Base-by-base conservation (phyloP, 1,140 invertebrate species). In the Drosophila oshimai region DNA sequence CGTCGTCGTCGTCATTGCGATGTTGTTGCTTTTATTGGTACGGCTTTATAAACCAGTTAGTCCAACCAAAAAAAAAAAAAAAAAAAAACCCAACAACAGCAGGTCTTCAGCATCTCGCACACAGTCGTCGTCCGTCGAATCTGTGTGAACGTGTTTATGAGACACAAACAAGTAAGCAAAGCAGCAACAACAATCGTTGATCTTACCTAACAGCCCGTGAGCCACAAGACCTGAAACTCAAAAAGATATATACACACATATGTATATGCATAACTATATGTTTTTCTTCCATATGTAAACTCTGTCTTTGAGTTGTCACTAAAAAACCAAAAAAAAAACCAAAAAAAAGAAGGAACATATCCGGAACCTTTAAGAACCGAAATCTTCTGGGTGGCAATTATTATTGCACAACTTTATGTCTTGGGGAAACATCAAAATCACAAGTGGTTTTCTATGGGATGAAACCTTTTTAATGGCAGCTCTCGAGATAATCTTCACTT, bases 41-140 rank as follows among this genome's bases (percentile, higher is more conserved):
- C 64, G 58, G 42, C 41, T 65, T 65, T 86, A 86, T 76, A 86
- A 86, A 86, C 80, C 80, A 86, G 80, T 86, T 86, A 86, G 74
- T 76, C 77, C 57, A 36, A 53, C 61, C 51, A 15, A 62, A 58
- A 62, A 55, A 39, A 45, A 18, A 17, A 50, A 12, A 57, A 24
- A 49, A 36, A 47, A 20, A 54, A 6, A 20, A 24, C 51, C 45
- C 55, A 58, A 44, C 41, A 64, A 49, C 61, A 65, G 53, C 68
- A 72, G 68, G 78, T 86, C 80, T 86, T 86, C 81, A 86, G 80
- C 80, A 86, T 87, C 80, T 51, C 49, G 42, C 73, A 58, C 29
- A 69, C 34, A 67, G 34, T 62, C 37, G 34, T 33, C 42, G 33
- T 31, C 39, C 2, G 22, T 17, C 65, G 41, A 64, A 13, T 61